phyloP scores from a whole-genome alignment of 2,888 invertebrate species.

The Xestia rhomboidea region DNA sequence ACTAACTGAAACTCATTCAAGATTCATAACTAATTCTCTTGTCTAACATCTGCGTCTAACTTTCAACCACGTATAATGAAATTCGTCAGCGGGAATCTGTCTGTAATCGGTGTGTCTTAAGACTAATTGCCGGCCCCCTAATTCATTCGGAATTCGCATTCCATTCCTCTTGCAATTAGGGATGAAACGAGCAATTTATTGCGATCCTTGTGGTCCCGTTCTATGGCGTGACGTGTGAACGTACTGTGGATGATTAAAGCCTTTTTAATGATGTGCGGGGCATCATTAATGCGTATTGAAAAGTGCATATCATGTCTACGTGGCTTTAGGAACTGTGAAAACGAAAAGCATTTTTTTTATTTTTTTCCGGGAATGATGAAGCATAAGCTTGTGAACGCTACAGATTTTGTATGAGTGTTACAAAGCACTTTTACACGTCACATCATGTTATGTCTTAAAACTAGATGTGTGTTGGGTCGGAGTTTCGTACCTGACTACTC shows the following conservation, averaged over 20 bases:
- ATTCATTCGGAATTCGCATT: conserved; percentile 79
- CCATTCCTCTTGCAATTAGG: conserved; percentile 82
- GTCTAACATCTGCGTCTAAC: conserved; percentile 56
- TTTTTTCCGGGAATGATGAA: not conserved
- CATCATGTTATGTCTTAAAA: no score
- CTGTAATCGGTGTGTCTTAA: conserved; percentile 74
- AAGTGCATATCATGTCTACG: conserved; percentile 37
- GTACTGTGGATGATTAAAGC: conserved; percentile 45
- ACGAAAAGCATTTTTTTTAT: not conserved
- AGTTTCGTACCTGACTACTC: no score
- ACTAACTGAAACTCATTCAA: conserved; percentile 25
- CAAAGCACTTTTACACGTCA: no score
- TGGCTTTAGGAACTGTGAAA: conserved; percentile 3
- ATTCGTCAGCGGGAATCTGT: conserved; percentile 76
- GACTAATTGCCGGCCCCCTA: conserved; percentile 79
- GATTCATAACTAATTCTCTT: conserved; percentile 45
- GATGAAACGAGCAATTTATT: conserved; percentile 84
- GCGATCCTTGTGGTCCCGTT: conserved; percentile 65
- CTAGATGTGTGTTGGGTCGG: no score
- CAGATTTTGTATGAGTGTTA: not conserved
- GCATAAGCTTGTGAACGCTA: not conserved
- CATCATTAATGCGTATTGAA: conserved; percentile 28
- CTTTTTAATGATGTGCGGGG: conserved; percentile 47
- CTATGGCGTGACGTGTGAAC: conserved; percentile 25
- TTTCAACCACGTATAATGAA: conserved; percentile 63